Evolutionary conservation across 2,797 vertebrate species (phyloP), one percentile per base, ranked within the genome.

Genomic region (Sebastolobus alascanus): DNA sequence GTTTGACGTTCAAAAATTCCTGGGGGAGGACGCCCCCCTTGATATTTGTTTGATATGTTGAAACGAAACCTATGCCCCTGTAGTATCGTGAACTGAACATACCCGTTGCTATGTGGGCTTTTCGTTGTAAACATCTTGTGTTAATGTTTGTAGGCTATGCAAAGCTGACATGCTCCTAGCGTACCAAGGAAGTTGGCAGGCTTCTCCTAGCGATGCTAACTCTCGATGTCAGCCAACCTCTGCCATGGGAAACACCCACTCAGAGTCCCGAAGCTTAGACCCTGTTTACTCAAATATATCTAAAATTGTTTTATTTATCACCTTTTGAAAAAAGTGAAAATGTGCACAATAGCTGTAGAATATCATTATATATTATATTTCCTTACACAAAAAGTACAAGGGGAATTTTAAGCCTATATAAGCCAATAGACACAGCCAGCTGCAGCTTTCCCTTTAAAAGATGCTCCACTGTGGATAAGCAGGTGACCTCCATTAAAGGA

Each of bases 401-500:
- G 33, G 10, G 31, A 22, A 31, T 68, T 16, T 33, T 31, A 65
- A 71, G 50, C 60, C 43, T 22, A 38, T 22, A 38, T 56, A 70
- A 72, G 60, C 69, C 68, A 74, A 14, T 29, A 75, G n/a, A 75
- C 46, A 74, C 52, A 69, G 73, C 29, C 33, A 38, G 66, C 31
- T 68, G 46, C 33, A 76, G 59, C 59, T 85, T 72, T 68, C 10
- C 54, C 71, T 90, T 89, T 75, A 77, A 88, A 80, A 83, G 59
- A 66, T 69, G 64, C 68, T 73, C 64, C 50, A 16, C 66, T 84
- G 75, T 73, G 71, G 82, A 88, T 87, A 78, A 77, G 74, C 73
- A 83, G 73, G 71, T 84, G 78, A 86, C 83, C 87, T 89, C 81
- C 84, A 82, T 89, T 84, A 88, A 78, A 86, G 71, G 65, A 78